A percentile compares a stretch with the other conserved stretches of the same genome.
Conservation (phyloP, 2,113 vertebrate genomes). For the Rutilus rutilus region DNA sequence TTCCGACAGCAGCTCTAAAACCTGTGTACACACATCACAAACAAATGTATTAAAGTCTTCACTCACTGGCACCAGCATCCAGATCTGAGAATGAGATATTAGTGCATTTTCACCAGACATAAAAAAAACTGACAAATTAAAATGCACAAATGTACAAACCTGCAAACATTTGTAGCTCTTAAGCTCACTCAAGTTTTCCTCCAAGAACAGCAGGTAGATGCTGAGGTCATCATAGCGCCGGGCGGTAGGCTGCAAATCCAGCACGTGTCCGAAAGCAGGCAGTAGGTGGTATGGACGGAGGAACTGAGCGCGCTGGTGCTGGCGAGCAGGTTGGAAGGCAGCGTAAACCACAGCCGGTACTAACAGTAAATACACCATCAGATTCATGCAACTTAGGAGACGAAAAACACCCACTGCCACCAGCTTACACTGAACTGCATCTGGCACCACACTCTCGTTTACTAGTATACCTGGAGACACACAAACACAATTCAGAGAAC, state of each 20-base stretch:
- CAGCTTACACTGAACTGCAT: conserved; percentile 89
- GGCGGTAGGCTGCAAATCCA: conserved; percentile 77
- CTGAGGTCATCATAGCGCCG: conserved; percentile 86
- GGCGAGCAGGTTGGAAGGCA: conserved; percentile 79
- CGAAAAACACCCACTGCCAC: conserved; percentile 90
- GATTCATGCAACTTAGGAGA: conserved; percentile 90
- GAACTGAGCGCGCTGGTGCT: conserved; percentile 79
- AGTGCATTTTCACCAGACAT: neutral
- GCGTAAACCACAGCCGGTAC: conserved; percentile 81
- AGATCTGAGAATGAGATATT: neutral
- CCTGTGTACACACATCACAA: conserved; percentile 59
- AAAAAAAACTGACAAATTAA: neutral
- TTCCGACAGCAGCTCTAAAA: conserved; percentile 87
- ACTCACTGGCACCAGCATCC: neutral
- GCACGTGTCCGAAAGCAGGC: conserved; percentile 82
- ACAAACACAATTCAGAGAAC: conserved; percentile 38
- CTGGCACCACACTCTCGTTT: conserved; percentile 81
- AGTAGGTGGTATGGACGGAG: conserved; percentile 89
- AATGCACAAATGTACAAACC: conserved; percentile 60
- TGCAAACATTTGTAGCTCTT: conserved; percentile 95
- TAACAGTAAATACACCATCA: conserved; percentile 83
- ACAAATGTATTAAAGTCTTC: neutral
- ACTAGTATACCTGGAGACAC: conserved; percentile 85
- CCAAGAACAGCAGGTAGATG: conserved; percentile 91
- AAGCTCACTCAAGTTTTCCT: conserved; percentile 92